Percentiles rank a stretch among this genome's conserved stretches.
phyloP scores from a whole-genome alignment of 2,113 vertebrate genomes.

The Charina bottae region DNA sequence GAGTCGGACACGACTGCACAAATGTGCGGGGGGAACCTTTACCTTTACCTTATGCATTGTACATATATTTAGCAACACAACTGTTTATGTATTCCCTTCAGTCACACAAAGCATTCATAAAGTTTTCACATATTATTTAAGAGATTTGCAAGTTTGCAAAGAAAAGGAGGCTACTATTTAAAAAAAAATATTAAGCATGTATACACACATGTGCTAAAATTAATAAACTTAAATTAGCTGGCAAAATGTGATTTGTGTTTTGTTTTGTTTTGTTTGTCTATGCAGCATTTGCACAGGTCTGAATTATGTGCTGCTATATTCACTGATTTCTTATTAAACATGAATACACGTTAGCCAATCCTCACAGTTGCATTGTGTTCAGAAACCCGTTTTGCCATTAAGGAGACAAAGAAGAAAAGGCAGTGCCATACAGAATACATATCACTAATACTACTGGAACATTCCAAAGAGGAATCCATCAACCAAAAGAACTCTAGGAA shows the following conservation, averaged over 20 bases:
- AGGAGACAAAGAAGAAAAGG: not conserved
- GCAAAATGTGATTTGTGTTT: not conserved
- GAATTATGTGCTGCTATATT: not conserved
- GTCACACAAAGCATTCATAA: not conserved
- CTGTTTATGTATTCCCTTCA: not conserved
- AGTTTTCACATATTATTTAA: not conserved
- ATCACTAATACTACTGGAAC: not conserved
- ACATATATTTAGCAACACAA: not conserved
- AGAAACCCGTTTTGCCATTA: not conserved
- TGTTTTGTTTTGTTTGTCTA: not conserved
- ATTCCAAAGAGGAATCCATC: not conserved
- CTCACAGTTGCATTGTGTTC: not conserved
- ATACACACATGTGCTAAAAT: not conserved
- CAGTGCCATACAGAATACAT: not conserved
- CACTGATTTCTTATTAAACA: not conserved
- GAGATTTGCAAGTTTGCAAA: not conserved
- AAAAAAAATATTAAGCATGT: not conserved
- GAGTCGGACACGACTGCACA: too few species aligned
- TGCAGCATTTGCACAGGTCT: not conserved
- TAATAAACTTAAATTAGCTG: not conserved
- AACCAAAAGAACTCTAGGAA: not conserved
- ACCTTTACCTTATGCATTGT: not conserved
- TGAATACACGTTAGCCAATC: not conserved
- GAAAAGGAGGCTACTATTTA: not conserved
- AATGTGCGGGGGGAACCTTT: too few species aligned